Evolutionary conservation across 2,797 vertebrate genomes (phyloP).

Genomic region (Dallia pectoralis): DNA sequence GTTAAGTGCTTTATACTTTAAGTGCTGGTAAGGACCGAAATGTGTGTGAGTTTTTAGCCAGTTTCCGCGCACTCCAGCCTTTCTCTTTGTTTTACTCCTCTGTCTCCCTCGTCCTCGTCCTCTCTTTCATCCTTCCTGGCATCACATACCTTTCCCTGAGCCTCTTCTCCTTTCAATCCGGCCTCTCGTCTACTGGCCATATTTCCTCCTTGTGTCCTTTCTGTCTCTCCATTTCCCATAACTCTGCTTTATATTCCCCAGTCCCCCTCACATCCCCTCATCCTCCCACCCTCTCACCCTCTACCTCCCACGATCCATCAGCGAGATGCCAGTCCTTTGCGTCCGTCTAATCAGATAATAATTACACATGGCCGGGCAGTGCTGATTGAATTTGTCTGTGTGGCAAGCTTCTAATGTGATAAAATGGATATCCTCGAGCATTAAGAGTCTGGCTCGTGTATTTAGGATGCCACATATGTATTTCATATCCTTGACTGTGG

Average conservation of each 20-base stretch:
- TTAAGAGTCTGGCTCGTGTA: neutral
- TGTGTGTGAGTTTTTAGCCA: neutral
- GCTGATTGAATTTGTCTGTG: conserved; percentile 46
- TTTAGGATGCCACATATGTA: neutral
- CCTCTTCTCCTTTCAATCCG: neutral
- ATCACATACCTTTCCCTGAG: neutral
- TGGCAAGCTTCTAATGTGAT: conserved; percentile 38
- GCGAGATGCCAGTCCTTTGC: conserved; percentile 32
- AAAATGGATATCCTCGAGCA: conserved; percentile 30
- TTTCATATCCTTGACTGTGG: neutral
- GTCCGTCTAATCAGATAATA: conserved; percentile 53
- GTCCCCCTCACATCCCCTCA: neutral
- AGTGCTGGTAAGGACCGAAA: neutral
- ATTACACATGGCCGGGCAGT: conserved; percentile 45
- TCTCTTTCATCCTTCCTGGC: neutral
- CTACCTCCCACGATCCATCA: neutral
- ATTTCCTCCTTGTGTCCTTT: neutral
- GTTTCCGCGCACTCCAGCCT: neutral
- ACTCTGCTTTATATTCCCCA: neutral
- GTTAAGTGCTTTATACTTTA: neutral
- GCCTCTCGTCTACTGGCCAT: neutral
- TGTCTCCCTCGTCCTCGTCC: conserved; percentile 16
- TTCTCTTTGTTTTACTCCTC: neutral
- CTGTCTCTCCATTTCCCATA: neutral
- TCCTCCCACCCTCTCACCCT: neutral